These are phyloP conservation scores for Prunella strophiata DNA, from an alignment of 2,797 vertebrate species.

Conservation along the genomic window DNA sequence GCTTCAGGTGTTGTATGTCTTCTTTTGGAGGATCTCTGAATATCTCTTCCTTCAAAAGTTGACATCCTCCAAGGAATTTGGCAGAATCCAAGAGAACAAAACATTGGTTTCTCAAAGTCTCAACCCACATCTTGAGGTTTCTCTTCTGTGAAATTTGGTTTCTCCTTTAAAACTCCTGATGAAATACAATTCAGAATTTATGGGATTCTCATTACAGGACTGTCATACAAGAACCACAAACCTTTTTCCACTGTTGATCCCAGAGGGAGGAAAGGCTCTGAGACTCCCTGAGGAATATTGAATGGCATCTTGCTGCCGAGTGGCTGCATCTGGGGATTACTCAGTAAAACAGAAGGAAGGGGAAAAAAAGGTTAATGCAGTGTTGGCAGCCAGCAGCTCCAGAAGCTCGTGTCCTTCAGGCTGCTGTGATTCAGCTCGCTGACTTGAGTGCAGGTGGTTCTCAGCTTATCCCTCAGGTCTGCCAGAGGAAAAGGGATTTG, in stretches of 20 bases:
- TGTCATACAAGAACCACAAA: background rate
- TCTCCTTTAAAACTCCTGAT: background rate
- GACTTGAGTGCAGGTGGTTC: background rate
- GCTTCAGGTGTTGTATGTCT: background rate
- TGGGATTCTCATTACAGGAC: background rate
- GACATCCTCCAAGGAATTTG: background rate
- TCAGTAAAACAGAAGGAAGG: background rate
- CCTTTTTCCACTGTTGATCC: background rate
- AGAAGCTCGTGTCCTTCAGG: background rate
- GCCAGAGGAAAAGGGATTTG: background rate
- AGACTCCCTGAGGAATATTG: background rate
- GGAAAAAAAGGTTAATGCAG: background rate
- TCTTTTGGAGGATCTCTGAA: background rate
- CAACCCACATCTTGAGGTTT: background rate
- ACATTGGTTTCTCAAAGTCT: background rate
- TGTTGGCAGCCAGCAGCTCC: background rate
- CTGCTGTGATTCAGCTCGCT: rapidly evolving
- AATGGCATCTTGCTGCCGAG: background rate
- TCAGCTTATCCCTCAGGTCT: background rate
- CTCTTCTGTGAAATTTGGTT: background rate
- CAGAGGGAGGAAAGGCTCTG: background rate
- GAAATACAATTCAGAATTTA: background rate
- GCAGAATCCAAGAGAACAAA: background rate
- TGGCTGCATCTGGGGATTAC: background rate
- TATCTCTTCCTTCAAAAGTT: background rate